Evolutionary conservation across 1,140 invertebrate genomes (phyloP), one percentile per base, ranked within the genome.

Genomic region (Venturia canescens): DNA sequence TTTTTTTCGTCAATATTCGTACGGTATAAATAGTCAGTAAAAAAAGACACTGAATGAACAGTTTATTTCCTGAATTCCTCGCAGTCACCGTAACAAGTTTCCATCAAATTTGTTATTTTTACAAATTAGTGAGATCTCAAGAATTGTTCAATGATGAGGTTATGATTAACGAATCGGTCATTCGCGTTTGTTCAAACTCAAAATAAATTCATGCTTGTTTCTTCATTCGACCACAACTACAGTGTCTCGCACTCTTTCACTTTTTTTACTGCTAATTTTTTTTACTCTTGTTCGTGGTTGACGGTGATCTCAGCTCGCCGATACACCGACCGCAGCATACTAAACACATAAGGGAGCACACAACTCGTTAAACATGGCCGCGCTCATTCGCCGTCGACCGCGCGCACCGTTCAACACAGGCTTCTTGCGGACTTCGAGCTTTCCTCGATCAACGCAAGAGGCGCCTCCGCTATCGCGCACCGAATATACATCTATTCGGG

Each of bases 331-430:
- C 80, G 82, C 81, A 84, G 86, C 86, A 83, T 84, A 86, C 87
- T 88, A 88, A 88, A 87, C 84, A 86, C 87, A 87, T 85, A 87
- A 85, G 81, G 81, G 72, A 85, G 83, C 26, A 57, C 53, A 57
- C 53, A 76, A 53, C 83, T 83, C 80, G 78, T 88, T 87, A 87
- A 88, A 88, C 83, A 88, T 88, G 86, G 86, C 86, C 80, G 85
- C 84, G 83, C 44, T 48, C 44, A 16, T n/a, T 69, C 48, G 34
- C 38, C 75, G 66, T 23, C 9, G 29, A 70, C 23, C 31, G 48
- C 71, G 69, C 34, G 34, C 50, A 13, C 26, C 53, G 44, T 26
- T 29, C 74, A 53, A 27, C 74, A 53, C 26, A 76, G 53, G 18
- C n/a, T n/a, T n/a, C 71, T 44, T 48, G 53, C 74, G 27, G 11